A percentile compares a stretch with the other conserved stretches of the same genome.
These are phyloP conservation scores for Stenodera caucasica DNA, from an alignment of 2,888 invertebrate species.

Conservation along the genomic window DNA sequence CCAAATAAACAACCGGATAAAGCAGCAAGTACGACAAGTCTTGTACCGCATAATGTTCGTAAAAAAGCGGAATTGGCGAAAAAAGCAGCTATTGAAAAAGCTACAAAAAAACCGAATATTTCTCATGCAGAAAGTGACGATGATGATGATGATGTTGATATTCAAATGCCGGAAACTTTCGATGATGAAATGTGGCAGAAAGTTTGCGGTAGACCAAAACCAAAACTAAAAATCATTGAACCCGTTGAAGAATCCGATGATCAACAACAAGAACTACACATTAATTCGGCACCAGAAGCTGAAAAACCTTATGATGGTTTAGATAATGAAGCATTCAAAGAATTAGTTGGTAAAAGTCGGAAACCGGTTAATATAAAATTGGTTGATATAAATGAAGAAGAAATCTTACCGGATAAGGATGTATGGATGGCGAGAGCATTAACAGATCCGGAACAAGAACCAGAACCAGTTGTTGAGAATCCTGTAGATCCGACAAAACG, in stretches of 20 bases:
- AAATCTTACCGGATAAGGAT: constrained; percentile 72
- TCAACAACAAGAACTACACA: constrained; percentile 45
- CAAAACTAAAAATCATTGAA: constrained; percentile 57
- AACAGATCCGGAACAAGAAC: constrained; percentile 67
- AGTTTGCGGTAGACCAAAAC: constrained; percentile 53
- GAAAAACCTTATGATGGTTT: constrained; percentile 56
- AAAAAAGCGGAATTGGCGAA: constrained; percentile 32
- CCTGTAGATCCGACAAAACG: constrained; percentile 61
- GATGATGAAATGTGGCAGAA: constrained; percentile 57
- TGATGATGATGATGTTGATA: constrained; percentile 39
- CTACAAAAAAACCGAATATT: constrained; percentile 15
- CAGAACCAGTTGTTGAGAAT: constrained; percentile 57
- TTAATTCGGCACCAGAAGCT: constrained; percentile 56
- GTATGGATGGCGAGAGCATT: constrained; percentile 81
- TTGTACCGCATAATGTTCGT: constrained; percentile 32
- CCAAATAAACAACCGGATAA: constrained; percentile 24
- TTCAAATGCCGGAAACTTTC: constrained; percentile 52
- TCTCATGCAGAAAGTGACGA: constrained; percentile 43
- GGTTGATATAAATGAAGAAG: constrained; percentile 80
- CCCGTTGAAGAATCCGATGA: constrained; percentile 54
- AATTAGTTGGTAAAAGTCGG: constrained; percentile 69
- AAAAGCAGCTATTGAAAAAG: constrained; percentile 23
- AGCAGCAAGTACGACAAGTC: background rate
- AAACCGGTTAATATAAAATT: constrained; percentile 71
- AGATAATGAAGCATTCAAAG: constrained; percentile 63